Percentiles rank a stretch among this genome's conserved stretches.
These are phyloP conservation scores for Schlechtendalia chinensis DNA, from an alignment of 1,140 invertebrate species.

Conservation along the genomic window DNA sequence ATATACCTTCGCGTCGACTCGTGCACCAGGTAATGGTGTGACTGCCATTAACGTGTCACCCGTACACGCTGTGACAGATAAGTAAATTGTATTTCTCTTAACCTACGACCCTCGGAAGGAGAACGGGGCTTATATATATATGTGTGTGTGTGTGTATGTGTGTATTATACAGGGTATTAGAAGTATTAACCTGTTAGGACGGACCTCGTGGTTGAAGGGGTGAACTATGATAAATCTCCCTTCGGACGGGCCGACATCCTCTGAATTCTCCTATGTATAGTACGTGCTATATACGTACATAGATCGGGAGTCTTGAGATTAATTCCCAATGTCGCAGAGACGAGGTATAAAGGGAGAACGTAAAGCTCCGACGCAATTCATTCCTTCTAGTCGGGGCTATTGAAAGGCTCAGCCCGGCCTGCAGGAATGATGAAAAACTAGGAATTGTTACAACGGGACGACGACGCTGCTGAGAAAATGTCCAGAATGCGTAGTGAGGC, in stretches of 20 bases:
- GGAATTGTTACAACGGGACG: neutral
- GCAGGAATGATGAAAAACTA: slow-evolving; percentile 2
- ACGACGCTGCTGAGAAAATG: neutral
- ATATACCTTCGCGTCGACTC: neutral
- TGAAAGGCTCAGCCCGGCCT: neutral
- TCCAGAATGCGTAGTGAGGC: no score
- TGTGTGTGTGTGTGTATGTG: neutral
- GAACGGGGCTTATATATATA: neutral
- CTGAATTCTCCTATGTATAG: neutral
- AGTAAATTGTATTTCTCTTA: slow-evolving; percentile 49
- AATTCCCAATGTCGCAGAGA: slow-evolving; percentile 25
- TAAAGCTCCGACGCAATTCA: neutral
- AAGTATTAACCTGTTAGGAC: slow-evolving; percentile 28
- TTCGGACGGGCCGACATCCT: slow-evolving; percentile 23
- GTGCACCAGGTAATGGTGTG: neutral
- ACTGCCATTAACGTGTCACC: slow-evolving; percentile 40
- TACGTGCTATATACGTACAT: neutral
- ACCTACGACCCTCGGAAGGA: neutral
- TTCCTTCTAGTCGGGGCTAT: neutral
- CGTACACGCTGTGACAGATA: slow-evolving; percentile 26
- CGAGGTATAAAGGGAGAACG: neutral
- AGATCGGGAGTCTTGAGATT: slow-evolving; percentile 13
- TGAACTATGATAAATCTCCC: slow-evolving; percentile 44
- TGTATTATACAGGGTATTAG: slow-evolving; percentile 25
- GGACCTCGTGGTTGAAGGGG: neutral